Percentiles rank a stretch among this genome's conserved stretches.
These are phyloP conservation scores for Hofmannophila pseudospretella DNA, from an alignment of 2,888 invertebrate genomes.

Conservation along the genomic window DNA sequence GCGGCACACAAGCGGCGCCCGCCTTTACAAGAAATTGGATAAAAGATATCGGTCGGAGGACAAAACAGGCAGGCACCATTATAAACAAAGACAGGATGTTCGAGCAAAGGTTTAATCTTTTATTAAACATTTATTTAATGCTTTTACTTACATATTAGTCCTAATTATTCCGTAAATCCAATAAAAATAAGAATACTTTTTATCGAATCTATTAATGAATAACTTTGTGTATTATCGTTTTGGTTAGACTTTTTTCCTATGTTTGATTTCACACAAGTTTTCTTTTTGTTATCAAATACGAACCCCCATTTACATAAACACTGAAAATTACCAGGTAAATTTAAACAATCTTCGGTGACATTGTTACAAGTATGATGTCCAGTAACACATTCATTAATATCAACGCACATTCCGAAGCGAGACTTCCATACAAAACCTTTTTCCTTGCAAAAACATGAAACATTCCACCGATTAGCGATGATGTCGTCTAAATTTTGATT, in stretches of 20 bases:
- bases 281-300: conserved; percentile 27
- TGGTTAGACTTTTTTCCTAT: neutral
- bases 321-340: conserved; percentile 66
- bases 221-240: neutral
- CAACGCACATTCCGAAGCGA: conserved; percentile 79
- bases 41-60: conserved; percentile 90
- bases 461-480: conserved; percentile 78
- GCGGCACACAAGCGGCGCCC: conserved; percentile 65
- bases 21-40: conserved; percentile 87
- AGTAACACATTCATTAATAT: conserved; percentile 77
- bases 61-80: conserved; percentile 79
- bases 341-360: conserved; percentile 72
- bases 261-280: conserved; percentile 19
- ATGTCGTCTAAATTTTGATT: conserved; percentile 68
- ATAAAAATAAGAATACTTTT: neutral
- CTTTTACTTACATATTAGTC: no score
- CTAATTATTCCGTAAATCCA: neutral
- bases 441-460: conserved; percentile 74
- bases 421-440: conserved; percentile 78
- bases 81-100: conserved; percentile 83
- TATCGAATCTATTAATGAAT: neutral
- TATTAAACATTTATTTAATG: neutral
- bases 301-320: conserved; percentile 75
- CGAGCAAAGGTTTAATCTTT: conserved; percentile 85
- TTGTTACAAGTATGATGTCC: conserved; percentile 52